A percentile compares a stretch with the other conserved stretches of the same genome.
phyloP scores from a whole-genome alignment of 2,888 invertebrate genomes.

The Harmothoe impar region DNA sequence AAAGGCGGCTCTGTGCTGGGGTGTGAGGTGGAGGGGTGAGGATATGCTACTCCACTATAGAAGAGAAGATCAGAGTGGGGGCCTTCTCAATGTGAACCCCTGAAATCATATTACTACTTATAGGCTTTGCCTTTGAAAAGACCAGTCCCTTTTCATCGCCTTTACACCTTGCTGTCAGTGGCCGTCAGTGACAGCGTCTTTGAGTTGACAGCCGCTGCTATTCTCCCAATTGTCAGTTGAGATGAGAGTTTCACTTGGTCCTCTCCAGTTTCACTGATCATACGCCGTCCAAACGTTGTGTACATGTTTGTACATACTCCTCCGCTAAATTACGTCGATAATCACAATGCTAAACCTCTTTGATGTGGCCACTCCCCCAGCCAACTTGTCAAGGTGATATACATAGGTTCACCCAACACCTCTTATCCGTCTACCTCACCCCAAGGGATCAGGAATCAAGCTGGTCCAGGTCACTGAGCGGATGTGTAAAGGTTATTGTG shows the following conservation, averaged over 20 bases:
- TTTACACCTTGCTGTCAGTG: slow-evolving; percentile 20
- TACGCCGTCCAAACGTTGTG: not conserved
- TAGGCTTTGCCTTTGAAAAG: slow-evolving; percentile 44
- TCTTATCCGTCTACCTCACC: not conserved
- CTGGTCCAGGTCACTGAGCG: not conserved
- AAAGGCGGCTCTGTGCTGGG: not conserved
- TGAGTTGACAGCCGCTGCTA: slow-evolving; percentile 7
- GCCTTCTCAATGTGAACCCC: not conserved
- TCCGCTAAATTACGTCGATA: slow-evolving; percentile 33
- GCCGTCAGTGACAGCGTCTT: slow-evolving; percentile 3
- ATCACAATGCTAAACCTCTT: not conserved
- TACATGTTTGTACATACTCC: slow-evolving; percentile 48
- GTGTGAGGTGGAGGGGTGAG: slow-evolving; percentile 2
- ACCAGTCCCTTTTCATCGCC: not conserved
- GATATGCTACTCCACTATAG: not conserved
- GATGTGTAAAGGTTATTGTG: too few relatives aligned
- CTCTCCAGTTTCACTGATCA: slow-evolving; percentile 42
- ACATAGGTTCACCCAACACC: not conserved
- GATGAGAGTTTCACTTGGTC: slow-evolving; percentile 1
- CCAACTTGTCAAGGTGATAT: not conserved
- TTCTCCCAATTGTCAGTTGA: not conserved
- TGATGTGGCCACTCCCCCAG: not conserved
- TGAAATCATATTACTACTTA: slow-evolving; percentile 51
- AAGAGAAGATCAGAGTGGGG: slow-evolving; percentile 9
- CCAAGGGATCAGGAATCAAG: slow-evolving; percentile 18